Evolutionary conservation across 92 coral and sea anemone species (phyloP).

Genomic region (Paragorgia papillata): DNA sequence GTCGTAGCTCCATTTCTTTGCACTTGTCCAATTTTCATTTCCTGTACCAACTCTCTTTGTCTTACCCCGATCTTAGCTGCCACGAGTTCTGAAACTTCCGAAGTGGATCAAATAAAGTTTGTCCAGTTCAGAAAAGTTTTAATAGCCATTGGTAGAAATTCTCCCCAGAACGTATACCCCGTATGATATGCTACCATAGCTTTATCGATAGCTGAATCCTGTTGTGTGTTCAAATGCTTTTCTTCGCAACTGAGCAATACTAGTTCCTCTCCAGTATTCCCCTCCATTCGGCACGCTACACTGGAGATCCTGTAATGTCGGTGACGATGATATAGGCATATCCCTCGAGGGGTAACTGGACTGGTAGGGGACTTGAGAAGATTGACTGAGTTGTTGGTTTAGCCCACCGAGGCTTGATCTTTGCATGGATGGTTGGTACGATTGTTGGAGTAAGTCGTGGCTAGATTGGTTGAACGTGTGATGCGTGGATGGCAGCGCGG

Average conservation of each 20-base stretch:
- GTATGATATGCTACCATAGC: not conserved
- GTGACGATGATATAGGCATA: slow-evolving; percentile 99
- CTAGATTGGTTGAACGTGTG: slow-evolving; percentile 90
- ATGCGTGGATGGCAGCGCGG: slow-evolving; percentile 93
- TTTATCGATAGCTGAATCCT: slow-evolving; percentile 76
- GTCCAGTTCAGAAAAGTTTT: no score
- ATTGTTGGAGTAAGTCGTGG: slow-evolving; percentile 90
- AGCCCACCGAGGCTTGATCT: slow-evolving; percentile 78
- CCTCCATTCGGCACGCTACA: slow-evolving; percentile 96
- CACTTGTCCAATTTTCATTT: no score
- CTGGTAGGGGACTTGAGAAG: slow-evolving; percentile 81
- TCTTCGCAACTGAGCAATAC: slow-evolving; percentile 90
- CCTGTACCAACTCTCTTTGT: no score
- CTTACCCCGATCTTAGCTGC: no score
- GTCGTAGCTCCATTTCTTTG: no score
- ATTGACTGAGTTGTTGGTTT: slow-evolving; percentile 82
- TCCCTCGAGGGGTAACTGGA: slow-evolving; percentile 80
- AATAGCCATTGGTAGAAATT: no score
- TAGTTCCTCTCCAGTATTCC: slow-evolving; percentile 99
- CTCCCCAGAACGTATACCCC: no score
- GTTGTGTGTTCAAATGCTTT: slow-evolving; percentile 95
- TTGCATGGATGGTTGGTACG: slow-evolving; percentile 88
- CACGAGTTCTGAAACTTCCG: no score
- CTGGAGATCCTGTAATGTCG: slow-evolving; percentile 96
- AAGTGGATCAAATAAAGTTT: no score